phyloP scores from a whole-genome alignment of 2,113 vertebrate genomes.

The Nerophis ophidion region DNA sequence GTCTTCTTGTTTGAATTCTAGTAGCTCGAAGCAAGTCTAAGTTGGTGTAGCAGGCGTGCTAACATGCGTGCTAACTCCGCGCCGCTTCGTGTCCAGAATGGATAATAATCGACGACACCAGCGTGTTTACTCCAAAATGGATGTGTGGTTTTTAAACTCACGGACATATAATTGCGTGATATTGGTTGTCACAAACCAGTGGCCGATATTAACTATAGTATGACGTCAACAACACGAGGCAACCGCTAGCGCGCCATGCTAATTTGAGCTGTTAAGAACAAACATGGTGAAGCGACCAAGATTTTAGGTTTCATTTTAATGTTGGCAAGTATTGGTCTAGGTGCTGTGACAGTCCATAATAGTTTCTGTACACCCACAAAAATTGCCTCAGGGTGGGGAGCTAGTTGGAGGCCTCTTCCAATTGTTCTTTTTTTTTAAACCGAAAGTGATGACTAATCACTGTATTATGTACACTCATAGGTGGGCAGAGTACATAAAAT shows the following conservation, averaged over 20 bases:
- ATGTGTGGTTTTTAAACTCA: background rate
- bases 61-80: slow-evolving; percentile 7
- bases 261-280: slow-evolving; percentile 44
- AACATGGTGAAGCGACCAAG: slow-evolving; percentile 59
- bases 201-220: background rate
- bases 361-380: slow-evolving; percentile 28
- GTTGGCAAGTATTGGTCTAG: background rate
- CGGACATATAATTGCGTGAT: too few species aligned
- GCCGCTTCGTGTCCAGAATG: background rate
- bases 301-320: slow-evolving; percentile 16
- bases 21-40: slow-evolving; percentile 23
- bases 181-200: background rate
- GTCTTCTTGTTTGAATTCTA: background rate
- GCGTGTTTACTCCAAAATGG: background rate
- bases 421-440: slow-evolving; percentile 33
- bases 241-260: background rate
- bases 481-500: too few species aligned
- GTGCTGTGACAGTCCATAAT: background rate
- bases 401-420: slow-evolving; percentile 40
- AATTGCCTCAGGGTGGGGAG: slow-evolving; percentile 34
- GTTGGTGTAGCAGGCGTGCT: slow-evolving; percentile 24
- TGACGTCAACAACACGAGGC: slow-evolving; percentile 22
- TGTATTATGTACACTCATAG: too few species aligned
- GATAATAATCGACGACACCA: background rate
- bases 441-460: slow-evolving; percentile 14